Evolutionary conservation across 2,797 vertebrate genomes (phyloP), one percentile per base, ranked within the genome.

Genomic region (Amazona finschi): DNA sequence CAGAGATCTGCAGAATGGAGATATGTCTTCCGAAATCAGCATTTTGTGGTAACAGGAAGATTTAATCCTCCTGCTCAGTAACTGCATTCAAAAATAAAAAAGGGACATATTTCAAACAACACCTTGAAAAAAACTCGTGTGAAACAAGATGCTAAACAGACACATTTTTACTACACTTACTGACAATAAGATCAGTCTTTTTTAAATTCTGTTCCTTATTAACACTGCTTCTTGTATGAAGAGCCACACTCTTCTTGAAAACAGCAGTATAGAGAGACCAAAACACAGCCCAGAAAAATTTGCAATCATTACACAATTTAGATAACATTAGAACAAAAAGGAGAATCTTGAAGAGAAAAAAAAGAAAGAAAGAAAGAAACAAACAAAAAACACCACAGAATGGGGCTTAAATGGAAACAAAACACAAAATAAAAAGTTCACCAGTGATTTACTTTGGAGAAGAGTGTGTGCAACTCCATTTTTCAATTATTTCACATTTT

Each of bases 51-150:
- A 93, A 39, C 11, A 90, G 44, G 15, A 85, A 84, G 19, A 47
- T 72, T 58, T 84, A 73, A 52, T 70, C 19, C 19, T 83, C 16
- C 38, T 11, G 3, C 79, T 95, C 41, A 93, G 46, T 46, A 52
- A 47, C n/a, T 74, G 22, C 61, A 71, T 6, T 50, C 30, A 61
- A 88, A 95, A 95, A 88, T 30, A 65, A 78, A 95, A 95, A 53
- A 18, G 2, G 19, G 8, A 83, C 85, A 12, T 24, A 57, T 36
- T 86, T 82, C 33, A 65, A 65, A 53, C n/a, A 92, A 39, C 6
- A 43, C 18, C 41, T 65, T 67, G 70, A 62, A 76, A 80, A 85
- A 83, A 80, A 83, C 44, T 52, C 5, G 5, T 75, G 9, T 38
- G 24, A 87, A 81, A 78, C 8, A 94, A 82, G 33, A 17, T 47